Evolutionary conservation across 2,888 invertebrate species (phyloP).

Genomic region (Stenotaenia linearis): DNA sequence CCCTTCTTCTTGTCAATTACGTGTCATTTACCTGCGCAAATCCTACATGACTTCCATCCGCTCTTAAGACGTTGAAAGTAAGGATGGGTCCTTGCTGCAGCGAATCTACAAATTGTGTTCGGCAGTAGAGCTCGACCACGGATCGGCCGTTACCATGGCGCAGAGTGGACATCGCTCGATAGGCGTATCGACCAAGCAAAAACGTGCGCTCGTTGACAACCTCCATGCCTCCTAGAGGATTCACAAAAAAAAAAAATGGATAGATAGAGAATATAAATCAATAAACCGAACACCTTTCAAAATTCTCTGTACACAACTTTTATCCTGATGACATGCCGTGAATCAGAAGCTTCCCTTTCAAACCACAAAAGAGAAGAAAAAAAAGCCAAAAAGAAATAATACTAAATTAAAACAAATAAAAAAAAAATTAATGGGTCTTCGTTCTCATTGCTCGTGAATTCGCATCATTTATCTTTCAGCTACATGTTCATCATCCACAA

Average conservation of each 20-base stretch:
- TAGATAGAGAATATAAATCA: conserved; percentile 15
- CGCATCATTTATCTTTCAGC: background rate
- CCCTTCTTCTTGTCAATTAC: background rate
- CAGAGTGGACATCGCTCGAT: conserved; percentile 57
- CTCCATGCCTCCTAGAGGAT: conserved; percentile 43
- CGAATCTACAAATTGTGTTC: conserved; percentile 59
- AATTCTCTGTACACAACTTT: conserved; percentile 7
- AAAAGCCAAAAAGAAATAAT: background rate
- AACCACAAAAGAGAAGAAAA: background rate
- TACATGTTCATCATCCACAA: background rate
- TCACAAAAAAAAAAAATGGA: background rate
- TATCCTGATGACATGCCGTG: background rate
- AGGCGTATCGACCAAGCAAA: conserved; percentile 66
- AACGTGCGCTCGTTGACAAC: conserved; percentile 63
- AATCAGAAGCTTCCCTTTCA: background rate
- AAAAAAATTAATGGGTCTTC: background rate
- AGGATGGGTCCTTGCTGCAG: conserved; percentile 75
- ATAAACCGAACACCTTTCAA: conserved; percentile 14
- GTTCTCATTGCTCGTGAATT: background rate
- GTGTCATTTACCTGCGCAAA: conserved; percentile 68
- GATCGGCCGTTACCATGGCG: conserved; percentile 67
- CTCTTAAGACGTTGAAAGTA: conserved; percentile 76
- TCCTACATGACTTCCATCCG: conserved; percentile 73
- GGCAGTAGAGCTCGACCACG: conserved; percentile 64
- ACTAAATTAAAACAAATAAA: background rate